Percentiles rank a stretch among this genome's conserved stretches.
Evolutionary conservation across 2,113 vertebrate species (phyloP).

Genomic region (Labeo catla): DNA sequence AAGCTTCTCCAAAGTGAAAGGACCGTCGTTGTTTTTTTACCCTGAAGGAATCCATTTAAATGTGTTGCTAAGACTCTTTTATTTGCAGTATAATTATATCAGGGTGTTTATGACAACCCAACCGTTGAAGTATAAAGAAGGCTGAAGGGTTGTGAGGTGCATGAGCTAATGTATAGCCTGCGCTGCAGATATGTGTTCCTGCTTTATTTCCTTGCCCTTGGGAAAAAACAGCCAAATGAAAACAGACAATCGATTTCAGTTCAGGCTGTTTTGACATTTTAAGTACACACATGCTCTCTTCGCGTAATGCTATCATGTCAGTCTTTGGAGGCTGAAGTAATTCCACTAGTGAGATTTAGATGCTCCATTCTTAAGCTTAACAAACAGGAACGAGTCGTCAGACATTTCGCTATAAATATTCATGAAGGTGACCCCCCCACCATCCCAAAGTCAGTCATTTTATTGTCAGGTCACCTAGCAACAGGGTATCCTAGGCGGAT

Average conservation of each 20-base stretch:
- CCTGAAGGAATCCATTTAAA: background rate
- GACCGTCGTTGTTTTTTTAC: background rate
- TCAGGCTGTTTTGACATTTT: constrained; percentile 16
- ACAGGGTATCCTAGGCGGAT: constrained; percentile 47
- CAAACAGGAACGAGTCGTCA: background rate
- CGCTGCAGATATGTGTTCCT: background rate
- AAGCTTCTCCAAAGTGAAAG: background rate
- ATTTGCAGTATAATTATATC: background rate
- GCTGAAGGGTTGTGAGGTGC: background rate
- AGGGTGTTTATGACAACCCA: constrained; percentile 18
- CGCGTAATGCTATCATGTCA: background rate
- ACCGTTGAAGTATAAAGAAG: background rate
- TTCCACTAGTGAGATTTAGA: background rate
- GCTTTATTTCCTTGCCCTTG: background rate
- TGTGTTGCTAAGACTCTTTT: background rate
- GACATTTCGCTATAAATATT: constrained; percentile 48
- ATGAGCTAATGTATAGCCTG: background rate
- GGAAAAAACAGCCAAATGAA: background rate
- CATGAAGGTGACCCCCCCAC: constrained; percentile 36
- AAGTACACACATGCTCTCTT: background rate
- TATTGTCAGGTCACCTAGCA: constrained; percentile 56
- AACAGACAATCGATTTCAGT: background rate
- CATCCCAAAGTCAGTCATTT: constrained; percentile 48
- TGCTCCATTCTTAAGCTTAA: background rate
- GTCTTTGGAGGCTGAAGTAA: background rate